A percentile compares a stretch with the other conserved stretches of the same genome.
Evolutionary conservation across 2,797 vertebrate genomes (phyloP).

Genomic region (Enteromius mattozi): DNA sequence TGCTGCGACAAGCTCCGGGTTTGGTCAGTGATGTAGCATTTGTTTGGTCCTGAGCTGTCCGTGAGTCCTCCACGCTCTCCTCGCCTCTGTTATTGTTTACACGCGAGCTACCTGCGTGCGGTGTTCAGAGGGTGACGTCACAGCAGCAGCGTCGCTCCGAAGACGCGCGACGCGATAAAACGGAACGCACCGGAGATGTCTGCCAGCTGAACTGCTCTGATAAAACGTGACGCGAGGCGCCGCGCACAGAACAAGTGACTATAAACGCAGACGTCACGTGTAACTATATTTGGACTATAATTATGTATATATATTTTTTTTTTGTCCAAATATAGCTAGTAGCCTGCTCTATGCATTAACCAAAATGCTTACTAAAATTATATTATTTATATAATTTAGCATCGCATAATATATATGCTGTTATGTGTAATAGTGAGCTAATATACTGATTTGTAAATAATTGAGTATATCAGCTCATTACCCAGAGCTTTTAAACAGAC

Average conservation of each 20-base stretch:
- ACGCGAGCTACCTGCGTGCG: conserved; percentile 27
- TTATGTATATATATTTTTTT: too few species aligned
- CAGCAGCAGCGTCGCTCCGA: background rate
- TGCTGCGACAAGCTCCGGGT: conserved; percentile 19
- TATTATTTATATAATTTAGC: background rate
- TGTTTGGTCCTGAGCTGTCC: conserved; percentile 32
- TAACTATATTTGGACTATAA: background rate
- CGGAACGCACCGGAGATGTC: background rate
- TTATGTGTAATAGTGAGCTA: background rate
- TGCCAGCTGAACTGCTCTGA: background rate
- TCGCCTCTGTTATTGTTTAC: conserved; percentile 56
- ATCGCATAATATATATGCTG: background rate
- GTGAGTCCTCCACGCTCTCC: conserved; percentile 15
- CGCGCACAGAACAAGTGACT: background rate
- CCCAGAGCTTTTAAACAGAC: background rate
- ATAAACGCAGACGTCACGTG: background rate
- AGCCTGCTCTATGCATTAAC: background rate
- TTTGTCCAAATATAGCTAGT: background rate
- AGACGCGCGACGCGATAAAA: background rate
- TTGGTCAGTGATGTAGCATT: conserved; percentile 10
- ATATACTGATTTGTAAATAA: background rate
- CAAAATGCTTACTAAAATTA: background rate
- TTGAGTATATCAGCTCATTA: background rate
- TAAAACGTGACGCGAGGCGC: background rate
- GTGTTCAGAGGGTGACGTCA: conserved; percentile 56